Evolutionary conservation across 2,113 vertebrate species (phyloP), one percentile per base, ranked within the genome.

Genomic region (Burhinus bistriatus): DNA sequence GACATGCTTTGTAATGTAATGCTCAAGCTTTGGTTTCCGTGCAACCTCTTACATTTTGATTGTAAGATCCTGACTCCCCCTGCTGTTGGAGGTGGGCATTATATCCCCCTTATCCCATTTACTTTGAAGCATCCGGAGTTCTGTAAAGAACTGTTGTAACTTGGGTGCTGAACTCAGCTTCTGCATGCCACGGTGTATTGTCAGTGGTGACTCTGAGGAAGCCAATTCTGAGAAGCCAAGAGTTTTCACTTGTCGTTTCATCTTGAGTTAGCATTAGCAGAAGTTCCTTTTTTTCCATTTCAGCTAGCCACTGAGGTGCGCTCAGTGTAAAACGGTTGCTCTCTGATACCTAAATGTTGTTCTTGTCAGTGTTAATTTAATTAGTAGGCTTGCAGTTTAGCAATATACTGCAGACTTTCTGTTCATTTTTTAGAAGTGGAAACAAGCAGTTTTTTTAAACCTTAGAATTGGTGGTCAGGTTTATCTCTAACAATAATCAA

Each of bases 161-260:
- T 62, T 68, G 38, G 55, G 52, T 76, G 62, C 77, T 84, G 52
- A 76, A 72, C 49, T 72, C 0, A 1, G 40, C 38, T 83, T 18
- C 57, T 90, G 52, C 38, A 14, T 1, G 0, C n/a, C 14, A 17
- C 5, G 1, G 25, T 22, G 51, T 79, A 44, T n/a, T 8, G 5
- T 36, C 26, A 8, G 17, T 34, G 36, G 40, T 23, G 38, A 47
- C 9, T 6, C 75, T 23, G 51, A 55, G 27, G 38, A 57, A 92
- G 68, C 77, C 3, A 2, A 38, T 42, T 73, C 30, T 21, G 29
- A 64, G 55, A 59, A 80, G 68, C 40, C 40, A 45, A 45, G 82
- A 29, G 25, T 61, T 80, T 76, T 92, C 51, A 25, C n/a, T 87
- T 87, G 29, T 45, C 13, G 2, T 45, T 92, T 83, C 27, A 25